Conservation (phyloP, 2,113 vertebrate species). For the Platichthys stellatus region DNA sequence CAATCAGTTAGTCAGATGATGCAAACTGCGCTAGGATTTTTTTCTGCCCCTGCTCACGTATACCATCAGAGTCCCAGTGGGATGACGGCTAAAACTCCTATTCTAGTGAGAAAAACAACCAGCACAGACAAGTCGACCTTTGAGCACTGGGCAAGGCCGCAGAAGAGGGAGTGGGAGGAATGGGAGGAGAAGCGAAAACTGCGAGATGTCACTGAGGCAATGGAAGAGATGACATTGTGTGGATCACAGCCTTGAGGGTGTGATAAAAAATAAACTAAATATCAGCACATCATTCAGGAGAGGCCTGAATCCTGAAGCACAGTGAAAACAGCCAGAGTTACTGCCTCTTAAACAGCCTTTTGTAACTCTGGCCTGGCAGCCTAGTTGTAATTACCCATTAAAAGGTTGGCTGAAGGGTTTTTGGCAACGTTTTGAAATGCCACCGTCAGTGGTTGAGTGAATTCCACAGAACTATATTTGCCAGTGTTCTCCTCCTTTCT, state of each 20-base stretch:
- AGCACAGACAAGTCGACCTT: constrained; percentile 31
- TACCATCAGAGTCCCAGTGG: constrained; percentile 6
- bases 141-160: constrained; percentile 15
- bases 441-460: constrained; percentile 42
- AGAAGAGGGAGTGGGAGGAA: constrained; percentile 20
- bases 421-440: constrained; percentile 52
- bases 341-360: constrained; percentile 30
- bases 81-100: background rate
- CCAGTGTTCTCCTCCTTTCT: constrained; percentile 31
- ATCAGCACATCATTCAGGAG: constrained; percentile 14
- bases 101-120: background rate
- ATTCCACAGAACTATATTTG: constrained; percentile 59
- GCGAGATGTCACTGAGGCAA: constrained; percentile 38
- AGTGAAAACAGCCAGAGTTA: constrained; percentile 7
- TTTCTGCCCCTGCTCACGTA: constrained; percentile 36
- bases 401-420: constrained; percentile 38
- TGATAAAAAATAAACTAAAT: constrained; percentile 37
- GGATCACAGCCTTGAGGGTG: constrained; percentile 36
- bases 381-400: constrained; percentile 59
- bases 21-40: constrained; percentile 31
- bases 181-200: constrained; percentile 39
- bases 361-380: constrained; percentile 46
- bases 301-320: constrained; percentile 20
- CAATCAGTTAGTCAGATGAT: constrained; percentile 37
- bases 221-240: constrained; percentile 56